These are phyloP conservation scores for Grantiella picta DNA, from an alignment of 2,113 vertebrate genomes.

Conservation along the genomic window DNA sequence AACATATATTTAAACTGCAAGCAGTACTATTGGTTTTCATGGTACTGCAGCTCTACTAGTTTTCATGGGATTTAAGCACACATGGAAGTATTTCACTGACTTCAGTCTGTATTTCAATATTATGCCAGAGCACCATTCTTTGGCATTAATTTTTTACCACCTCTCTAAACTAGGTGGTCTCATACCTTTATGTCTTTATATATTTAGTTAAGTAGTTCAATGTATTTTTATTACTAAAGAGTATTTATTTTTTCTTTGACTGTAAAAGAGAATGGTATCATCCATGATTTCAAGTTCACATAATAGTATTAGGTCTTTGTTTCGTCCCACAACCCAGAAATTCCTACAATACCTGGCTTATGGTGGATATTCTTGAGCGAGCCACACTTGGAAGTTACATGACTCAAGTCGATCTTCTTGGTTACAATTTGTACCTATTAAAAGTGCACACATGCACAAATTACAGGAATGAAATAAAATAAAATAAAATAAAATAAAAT, in stretches of 20 bases:
- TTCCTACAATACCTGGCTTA: conserved; percentile 83
- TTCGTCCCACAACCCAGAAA: background rate
- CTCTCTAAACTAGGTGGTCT: background rate
- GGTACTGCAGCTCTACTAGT: background rate
- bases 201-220: background rate
- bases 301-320: background rate
- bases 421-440: conserved; percentile 88
- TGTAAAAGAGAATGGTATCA: background rate
- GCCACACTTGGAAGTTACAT: conserved; percentile 90
- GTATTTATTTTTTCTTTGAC: background rate
- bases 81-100: background rate
- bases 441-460: conserved; percentile 10
- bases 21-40: background rate
- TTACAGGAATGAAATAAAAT: background rate
- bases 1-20: background rate
- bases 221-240: background rate
- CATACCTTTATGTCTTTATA: background rate
- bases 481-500: background rate
- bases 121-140: background rate
- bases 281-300: background rate
- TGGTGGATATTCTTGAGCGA: conserved; percentile 93
- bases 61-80: background rate
- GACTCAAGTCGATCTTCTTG: conserved; percentile 94
- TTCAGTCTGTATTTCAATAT: background rate
- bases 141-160: background rate